A percentile compares a stretch with the other conserved stretches of the same genome.
Evolutionary conservation across 1,140 invertebrate genomes (phyloP).

Genomic region (Drosophila pandora): DNA sequence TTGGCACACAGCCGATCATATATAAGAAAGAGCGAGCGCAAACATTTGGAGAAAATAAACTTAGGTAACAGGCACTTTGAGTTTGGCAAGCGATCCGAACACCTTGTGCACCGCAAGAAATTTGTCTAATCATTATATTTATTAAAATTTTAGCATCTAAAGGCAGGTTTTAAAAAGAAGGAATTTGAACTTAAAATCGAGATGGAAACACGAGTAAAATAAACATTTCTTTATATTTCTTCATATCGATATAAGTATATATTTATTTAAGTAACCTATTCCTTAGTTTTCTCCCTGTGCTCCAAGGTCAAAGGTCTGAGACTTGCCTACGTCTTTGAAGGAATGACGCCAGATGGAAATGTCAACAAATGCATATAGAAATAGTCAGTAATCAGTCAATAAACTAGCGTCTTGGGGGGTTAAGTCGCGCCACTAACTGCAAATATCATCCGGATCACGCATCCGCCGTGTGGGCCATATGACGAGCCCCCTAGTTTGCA

Average conservation of each 20-base stretch:
- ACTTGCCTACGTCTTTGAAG: background rate
- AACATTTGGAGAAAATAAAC: constrained; percentile 42
- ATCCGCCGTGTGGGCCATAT: constrained; percentile 21
- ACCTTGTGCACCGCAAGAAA: background rate
- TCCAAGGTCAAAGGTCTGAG: constrained; percentile 6
- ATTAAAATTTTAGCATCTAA: background rate
- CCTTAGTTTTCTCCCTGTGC: background rate
- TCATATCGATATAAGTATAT: too few species aligned
- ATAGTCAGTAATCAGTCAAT: constrained; percentile 6
- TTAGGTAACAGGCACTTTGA: constrained; percentile 20
- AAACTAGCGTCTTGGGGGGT: constrained; percentile 19
- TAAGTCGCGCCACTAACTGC: constrained; percentile 15
- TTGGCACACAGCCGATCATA: background rate
- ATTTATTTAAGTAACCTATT: too few species aligned
- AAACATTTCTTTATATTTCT: too few species aligned
- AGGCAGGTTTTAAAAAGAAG: too few species aligned
- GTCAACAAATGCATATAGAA: constrained; percentile 31
- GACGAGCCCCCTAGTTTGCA: constrained; percentile 54
- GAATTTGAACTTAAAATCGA: too few species aligned
- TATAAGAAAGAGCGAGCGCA: constrained; percentile 28
- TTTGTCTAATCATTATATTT: background rate
- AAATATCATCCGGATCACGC: constrained; percentile 50
- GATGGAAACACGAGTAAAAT: background rate
- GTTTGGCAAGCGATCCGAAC: constrained; percentile 9
- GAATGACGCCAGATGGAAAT: constrained; percentile 24